A percentile compares a stretch with the other conserved stretches of the same genome.
Conservation (phyloP, 2,113 vertebrate species). For the Raphicerus campestris region DNA sequence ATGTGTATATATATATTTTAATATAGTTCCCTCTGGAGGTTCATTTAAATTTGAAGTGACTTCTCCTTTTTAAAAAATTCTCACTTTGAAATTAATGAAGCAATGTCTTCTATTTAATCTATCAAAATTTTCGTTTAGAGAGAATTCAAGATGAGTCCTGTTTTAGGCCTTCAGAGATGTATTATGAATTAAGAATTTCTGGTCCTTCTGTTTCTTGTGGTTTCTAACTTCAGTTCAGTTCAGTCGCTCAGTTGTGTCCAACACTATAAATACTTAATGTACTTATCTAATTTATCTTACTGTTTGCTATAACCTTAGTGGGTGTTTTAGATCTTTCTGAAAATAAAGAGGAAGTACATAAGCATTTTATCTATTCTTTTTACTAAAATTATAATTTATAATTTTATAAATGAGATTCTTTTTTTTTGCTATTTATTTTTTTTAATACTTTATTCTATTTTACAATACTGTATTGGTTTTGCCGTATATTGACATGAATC, state of each 20-base stretch:
- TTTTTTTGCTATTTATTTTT: too few relatives aligned
- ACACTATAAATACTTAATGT: not conserved
- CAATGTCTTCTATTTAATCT: not conserved
- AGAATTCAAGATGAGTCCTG: not conserved
- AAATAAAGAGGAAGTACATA: conserved; percentile 50
- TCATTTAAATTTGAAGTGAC: not conserved
- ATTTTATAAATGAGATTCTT: not conserved
- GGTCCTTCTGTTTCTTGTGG: not conserved
- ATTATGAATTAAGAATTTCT: not conserved
- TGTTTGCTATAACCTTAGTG: not conserved
- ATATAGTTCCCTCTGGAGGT: not conserved
- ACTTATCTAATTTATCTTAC: not conserved
- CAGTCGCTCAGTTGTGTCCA: accelerated
- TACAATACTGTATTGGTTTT: too few relatives aligned
- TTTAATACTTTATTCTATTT: too few relatives aligned
- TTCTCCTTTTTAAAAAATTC: not conserved
- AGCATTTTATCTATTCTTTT: not conserved
- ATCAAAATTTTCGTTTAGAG: not conserved
- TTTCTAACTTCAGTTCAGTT: not conserved
- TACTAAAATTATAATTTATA: not conserved
- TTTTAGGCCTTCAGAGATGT: not conserved
- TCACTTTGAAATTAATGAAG: not conserved
- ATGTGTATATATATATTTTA: not conserved
- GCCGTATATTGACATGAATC: too few relatives aligned
- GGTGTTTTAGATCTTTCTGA: not conserved